Evolutionary conservation across 1,140 invertebrate species (phyloP).

Genomic region (Philotrypesis tridentata): DNA sequence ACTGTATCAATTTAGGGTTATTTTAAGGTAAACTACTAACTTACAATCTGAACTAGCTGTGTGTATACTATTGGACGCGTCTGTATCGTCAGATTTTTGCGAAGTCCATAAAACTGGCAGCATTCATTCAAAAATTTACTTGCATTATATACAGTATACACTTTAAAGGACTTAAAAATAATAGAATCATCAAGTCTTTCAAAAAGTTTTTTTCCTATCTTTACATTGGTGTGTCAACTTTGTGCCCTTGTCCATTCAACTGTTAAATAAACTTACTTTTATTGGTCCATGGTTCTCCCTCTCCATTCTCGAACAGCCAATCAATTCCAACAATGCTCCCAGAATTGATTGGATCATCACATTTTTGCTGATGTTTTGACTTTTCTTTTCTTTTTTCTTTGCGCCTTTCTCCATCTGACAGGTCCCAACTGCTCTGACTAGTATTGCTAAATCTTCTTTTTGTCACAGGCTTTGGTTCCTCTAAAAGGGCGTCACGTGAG

Average conservation of each 20-base stretch:
- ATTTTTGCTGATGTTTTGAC: constrained; percentile 54
- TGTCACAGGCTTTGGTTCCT: constrained; percentile 61
- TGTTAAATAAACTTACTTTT: constrained; percentile 66
- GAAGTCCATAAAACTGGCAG: constrained; percentile 73
- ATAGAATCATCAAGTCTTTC: not conserved
- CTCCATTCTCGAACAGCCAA: constrained; percentile 74
- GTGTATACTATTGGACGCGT: constrained; percentile 71
- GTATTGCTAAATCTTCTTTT: constrained; percentile 67
- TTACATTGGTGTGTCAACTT: not conserved
- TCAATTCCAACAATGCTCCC: constrained; percentile 73
- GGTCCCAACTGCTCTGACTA: constrained; percentile 70
- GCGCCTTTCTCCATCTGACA: constrained; percentile 64
- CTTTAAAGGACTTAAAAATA: too few species aligned
- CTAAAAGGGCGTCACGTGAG: constrained; percentile 68
- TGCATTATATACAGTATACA: not conserved
- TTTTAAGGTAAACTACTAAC: constrained; percentile 52
- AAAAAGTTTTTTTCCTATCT: too few species aligned
- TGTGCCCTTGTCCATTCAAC: too few species aligned
- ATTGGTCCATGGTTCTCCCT: constrained; percentile 67
- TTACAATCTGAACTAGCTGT: constrained; percentile 72
- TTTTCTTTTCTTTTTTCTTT: constrained; percentile 62
- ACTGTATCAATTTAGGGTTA: constrained; percentile 26
- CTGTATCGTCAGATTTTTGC: constrained; percentile 72
- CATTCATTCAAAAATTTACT: constrained; percentile 59
- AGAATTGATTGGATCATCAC: constrained; percentile 65